Evolutionary conservation across 2,797 vertebrate species (phyloP).

Genomic region (Hoplostethus atlanticus): DNA sequence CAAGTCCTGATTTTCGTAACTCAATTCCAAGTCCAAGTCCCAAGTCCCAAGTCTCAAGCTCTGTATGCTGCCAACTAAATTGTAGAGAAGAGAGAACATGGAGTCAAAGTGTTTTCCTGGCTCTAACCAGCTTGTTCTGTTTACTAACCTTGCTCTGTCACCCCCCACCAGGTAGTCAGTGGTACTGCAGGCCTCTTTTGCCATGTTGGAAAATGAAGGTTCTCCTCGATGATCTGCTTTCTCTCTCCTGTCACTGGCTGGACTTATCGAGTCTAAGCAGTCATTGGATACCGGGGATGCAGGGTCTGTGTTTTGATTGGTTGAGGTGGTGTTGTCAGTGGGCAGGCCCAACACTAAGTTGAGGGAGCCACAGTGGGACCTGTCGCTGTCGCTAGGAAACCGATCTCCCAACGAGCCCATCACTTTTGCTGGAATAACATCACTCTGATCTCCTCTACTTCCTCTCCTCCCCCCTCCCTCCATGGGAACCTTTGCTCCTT

Average conservation of each 20-base stretch:
- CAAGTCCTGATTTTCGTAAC: too few species aligned
- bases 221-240: neutral
- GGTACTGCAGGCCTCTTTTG: neutral
- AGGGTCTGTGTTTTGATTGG: conserved; percentile 6
- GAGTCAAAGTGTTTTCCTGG: too few species aligned
- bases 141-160: conserved; percentile 43
- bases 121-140: neutral
- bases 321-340: neutral
- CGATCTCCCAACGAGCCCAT: neutral
- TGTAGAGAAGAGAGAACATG: too few species aligned
- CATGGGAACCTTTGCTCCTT: neutral
- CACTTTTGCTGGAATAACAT: neutral
- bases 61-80: too few species aligned
- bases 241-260: neutral
- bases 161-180: conserved; percentile 13
- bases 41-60: too few species aligned
- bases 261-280: neutral
- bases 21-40: too few species aligned
- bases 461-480: neutral
- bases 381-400: conserved; percentile 6
- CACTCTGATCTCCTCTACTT: neutral
- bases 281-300: neutral
- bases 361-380: neutral
- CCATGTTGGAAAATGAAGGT: neutral
- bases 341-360: neutral